A percentile compares a stretch with the other conserved stretches of the same genome.
These are phyloP conservation scores for Ricordea florida DNA, from an alignment of 92 coral and sea anemone genomes.

Conservation along the genomic window DNA sequence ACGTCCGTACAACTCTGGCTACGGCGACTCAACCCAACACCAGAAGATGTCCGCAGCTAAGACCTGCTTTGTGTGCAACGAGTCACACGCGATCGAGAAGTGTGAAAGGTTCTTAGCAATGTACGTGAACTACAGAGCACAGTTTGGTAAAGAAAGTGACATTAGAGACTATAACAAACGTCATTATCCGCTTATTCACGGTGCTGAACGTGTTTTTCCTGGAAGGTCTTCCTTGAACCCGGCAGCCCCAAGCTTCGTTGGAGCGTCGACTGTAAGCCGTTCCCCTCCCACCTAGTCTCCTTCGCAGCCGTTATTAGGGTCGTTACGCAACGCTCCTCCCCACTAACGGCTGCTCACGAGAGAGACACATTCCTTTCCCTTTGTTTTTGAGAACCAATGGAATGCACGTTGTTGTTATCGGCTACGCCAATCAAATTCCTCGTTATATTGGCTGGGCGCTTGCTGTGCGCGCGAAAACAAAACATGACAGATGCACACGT, in stretches of 20 bases:
- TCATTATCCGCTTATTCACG: constrained; percentile 49
- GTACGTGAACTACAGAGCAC: constrained; percentile 52
- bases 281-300: constrained; percentile 5
- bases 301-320: too few species aligned
- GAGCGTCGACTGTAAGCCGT: constrained; percentile 28
- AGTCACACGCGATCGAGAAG: constrained; percentile 43
- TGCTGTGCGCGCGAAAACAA: too few species aligned
- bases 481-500: too few species aligned
- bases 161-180: constrained; percentile 41
- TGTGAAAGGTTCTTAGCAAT: constrained; percentile 50
- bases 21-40: neutral
- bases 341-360: too few species aligned
- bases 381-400: too few species aligned
- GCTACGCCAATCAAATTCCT: too few species aligned
- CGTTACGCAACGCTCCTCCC: too few species aligned
- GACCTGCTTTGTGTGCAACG: constrained; percentile 33
- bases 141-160: constrained; percentile 58
- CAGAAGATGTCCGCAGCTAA: neutral
- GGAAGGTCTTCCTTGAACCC: constrained; percentile 35
- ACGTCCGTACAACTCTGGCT: neutral
- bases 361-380: too few species aligned
- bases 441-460: too few species aligned
- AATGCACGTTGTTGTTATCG: too few species aligned
- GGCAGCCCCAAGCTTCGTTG: constrained; percentile 37
- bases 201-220: constrained; percentile 44